Evolutionary conservation across 2,888 invertebrate species (phyloP), one percentile per base, ranked within the genome.

Genomic region (Epistrophe grossulariae): DNA sequence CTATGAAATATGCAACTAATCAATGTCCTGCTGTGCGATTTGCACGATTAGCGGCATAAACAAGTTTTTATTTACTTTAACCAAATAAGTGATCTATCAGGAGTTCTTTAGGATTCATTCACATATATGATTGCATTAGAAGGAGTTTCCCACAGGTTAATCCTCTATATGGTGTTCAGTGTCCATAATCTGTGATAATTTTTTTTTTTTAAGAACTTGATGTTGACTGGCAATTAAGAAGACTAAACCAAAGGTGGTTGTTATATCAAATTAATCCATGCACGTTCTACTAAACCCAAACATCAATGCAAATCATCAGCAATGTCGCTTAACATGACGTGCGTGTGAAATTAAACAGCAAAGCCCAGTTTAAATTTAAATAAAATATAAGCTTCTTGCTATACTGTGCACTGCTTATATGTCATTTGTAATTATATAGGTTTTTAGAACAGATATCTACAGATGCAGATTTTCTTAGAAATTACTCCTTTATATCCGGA

Each of bases 11-110:
- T 82, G 79, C 79, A 72, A 76, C 83, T 76, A 87, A 87, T 87
- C 87, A 87, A 79, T 87, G 87, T 83, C 87, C 83, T 87, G 87
- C 87, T 87, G 87, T 31, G 78, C 66, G 28, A 55, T 43, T 71
- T 59, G 43, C 64, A 40, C 76, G 87, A 82, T 79, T 79, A 79
- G 87, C 72, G 83, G 87, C 71, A 87, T 17, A 82, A 82, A 83
- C 87, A 40, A 55, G 79, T 76, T 60, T 24, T 11, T 71, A 48
- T 66, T 79, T 79, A 52, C 45, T 68, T 66, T 13, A 45, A 10
- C 50, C 35, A 55, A n/a, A 50, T 60, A 19, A 48, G 80, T 80
- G 71, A 80, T 84, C 72, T 84, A 81, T 84, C 48, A 59, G n/a
- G 13, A 35, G 70, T 19, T 11, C n/a, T 64, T 57, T 62, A 40